Percentiles rank a stretch among this genome's conserved stretches.
Evolutionary conservation across 2,797 vertebrate species (phyloP).

Genomic region (Mastacembelus armatus): DNA sequence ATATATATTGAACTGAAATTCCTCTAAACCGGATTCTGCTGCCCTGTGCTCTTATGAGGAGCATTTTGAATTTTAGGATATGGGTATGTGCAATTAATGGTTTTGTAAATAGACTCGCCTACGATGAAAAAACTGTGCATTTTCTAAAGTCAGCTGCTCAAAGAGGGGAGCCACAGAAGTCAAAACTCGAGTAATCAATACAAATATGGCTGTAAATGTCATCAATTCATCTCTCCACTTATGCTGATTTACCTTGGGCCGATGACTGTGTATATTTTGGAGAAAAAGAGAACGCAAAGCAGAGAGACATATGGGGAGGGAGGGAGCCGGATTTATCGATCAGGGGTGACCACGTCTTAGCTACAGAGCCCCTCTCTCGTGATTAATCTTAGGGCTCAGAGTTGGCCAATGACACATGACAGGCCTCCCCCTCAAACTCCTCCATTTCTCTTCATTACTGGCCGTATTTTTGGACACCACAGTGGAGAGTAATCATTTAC

Average conservation of each 20-base stretch:
- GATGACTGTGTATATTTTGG: slow-evolving; percentile 57
- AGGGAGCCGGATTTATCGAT: slow-evolving; percentile 81
- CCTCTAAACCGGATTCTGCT: slow-evolving; percentile 43
- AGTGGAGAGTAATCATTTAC: slow-evolving; percentile 87
- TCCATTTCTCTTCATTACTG: slow-evolving; percentile 89
- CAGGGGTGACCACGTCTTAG: slow-evolving; percentile 84
- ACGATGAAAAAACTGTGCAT: slow-evolving; percentile 50
- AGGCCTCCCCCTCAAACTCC: slow-evolving; percentile 82
- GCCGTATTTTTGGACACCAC: slow-evolving; percentile 84
- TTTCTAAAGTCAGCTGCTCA: slow-evolving; percentile 57
- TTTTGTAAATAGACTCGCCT: slow-evolving; percentile 63
- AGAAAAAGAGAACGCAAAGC: slow-evolving; percentile 48
- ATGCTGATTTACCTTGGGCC: slow-evolving; percentile 74
- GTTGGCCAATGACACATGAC: slow-evolving; percentile 88
- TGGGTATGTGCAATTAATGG: slow-evolving; percentile 53
- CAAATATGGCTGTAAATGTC: slow-evolving; percentile 75
- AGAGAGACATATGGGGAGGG: slow-evolving; percentile 50
- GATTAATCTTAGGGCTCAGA: slow-evolving; percentile 86
- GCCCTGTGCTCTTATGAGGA: slow-evolving; percentile 19
- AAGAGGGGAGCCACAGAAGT: slow-evolving; percentile 50
- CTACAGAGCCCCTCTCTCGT: slow-evolving; percentile 82
- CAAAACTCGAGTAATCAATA: slow-evolving; percentile 66
- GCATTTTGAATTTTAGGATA: slow-evolving; percentile 32
- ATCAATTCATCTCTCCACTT: slow-evolving; percentile 81
- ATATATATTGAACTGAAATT: slow-evolving; percentile 48